Evolutionary conservation across 2,888 invertebrate species (phyloP), one percentile per base, ranked within the genome.

Genomic region (Sinentomon sp.): DNA sequence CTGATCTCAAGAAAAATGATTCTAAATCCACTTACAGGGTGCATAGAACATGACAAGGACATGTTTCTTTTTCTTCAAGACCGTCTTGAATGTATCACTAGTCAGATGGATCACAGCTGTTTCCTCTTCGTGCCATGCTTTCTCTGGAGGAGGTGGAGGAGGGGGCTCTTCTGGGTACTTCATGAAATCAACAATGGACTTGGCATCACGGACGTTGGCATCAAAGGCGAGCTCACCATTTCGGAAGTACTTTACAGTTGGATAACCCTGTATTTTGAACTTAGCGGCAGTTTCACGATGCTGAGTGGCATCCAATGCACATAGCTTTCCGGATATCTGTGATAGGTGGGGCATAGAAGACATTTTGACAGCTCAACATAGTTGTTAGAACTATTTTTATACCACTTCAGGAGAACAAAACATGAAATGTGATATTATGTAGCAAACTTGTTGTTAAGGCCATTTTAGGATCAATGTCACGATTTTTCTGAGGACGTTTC

Each of bases 31-130:
- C 74, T 66, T 55, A 82, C 82, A 85, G 9, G 83, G 83, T 0
- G 83, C 82, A 53, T 83, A 83, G 54, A 83, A 85, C 70, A 83
- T 80, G 36, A 82, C 68, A 30, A 85, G 49, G 3, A 71, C 74
- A 53, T 83, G 78, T 46, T 78, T 80, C 54, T 78, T 71, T 52
- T 76, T 76, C 50, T 75, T 74, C 25, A 83, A 57, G 30, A 69
- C 62, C 28, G 63, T 51, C 44, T 70, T 68, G 54, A 80, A 82
- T 36, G 56, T 66, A 36, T 69, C 62, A 26, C 70, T 64, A 43
- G 62, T 63, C 32, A 82, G 61, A 55, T 82, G 80, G 26, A 72
- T 60, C 28, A 85, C 77, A 42, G 71, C 61, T 3, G 66, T 64
- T 43, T 64, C 63, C 41, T 71, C 68, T 36, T 77, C 75, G 12